phyloP scores from a whole-genome alignment of 2,888 invertebrate species.

The Plusia festucae region DNA sequence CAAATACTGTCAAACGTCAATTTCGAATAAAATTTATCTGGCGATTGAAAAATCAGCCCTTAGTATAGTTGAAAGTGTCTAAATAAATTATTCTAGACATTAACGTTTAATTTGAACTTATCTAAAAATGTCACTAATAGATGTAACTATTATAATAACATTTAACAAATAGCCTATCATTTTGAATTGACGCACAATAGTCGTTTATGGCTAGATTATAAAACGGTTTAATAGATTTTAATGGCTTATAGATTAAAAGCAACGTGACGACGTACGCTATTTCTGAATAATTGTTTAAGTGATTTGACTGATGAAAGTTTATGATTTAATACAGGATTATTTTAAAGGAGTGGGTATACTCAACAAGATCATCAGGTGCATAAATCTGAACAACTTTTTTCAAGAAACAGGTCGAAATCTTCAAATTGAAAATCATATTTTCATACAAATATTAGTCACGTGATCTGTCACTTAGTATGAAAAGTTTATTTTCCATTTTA shows the following conservation, averaged over 20 bases:
- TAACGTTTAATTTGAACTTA: neutral
- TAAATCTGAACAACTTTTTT: too few species aligned
- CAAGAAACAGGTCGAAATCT: too few species aligned
- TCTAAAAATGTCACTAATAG: neutral
- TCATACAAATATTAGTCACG: too few species aligned
- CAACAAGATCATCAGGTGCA: too few species aligned
- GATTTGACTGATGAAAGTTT: neutral
- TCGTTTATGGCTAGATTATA: conserved; percentile 37
- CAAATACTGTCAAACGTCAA: too few species aligned
- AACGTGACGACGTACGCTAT: neutral
- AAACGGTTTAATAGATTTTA: conserved; percentile 49
- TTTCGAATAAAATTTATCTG: too few species aligned
- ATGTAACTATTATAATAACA: conserved; percentile 32
- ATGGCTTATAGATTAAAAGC: conserved; percentile 31
- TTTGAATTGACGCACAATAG: conserved; percentile 41
- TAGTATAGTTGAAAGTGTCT: too few species aligned
- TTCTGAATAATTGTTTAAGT: conserved; percentile 5
- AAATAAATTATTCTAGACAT: neutral
- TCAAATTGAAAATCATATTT: too few species aligned
- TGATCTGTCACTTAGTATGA: too few species aligned
- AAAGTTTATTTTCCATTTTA: too few species aligned
- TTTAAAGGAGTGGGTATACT: too few species aligned
- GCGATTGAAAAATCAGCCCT: too few species aligned
- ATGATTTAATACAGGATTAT: neutral
- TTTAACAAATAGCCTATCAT: conserved; percentile 30